Percentiles rank a stretch among this genome's conserved stretches.
Evolutionary conservation across 2,888 invertebrate genomes (phyloP).

Genomic region (Agrotis ipsilon): DNA sequence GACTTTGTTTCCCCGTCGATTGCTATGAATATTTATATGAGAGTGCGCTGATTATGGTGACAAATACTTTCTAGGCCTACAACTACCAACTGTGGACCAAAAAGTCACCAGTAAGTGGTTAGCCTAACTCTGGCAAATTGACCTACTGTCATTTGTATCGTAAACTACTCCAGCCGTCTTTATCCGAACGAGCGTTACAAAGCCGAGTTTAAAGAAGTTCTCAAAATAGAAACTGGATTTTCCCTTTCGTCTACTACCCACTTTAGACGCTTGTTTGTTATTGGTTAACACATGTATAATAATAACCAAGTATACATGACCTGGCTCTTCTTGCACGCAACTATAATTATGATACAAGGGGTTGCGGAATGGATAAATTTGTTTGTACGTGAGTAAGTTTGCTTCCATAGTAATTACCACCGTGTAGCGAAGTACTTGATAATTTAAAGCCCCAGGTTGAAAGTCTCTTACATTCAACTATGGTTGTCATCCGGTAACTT

Average conservation of each 20-base stretch:
- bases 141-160: too few relatives aligned
- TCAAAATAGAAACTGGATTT: background rate
- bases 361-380: background rate
- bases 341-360: conserved; percentile 1
- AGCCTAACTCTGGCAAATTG: too few relatives aligned
- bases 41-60: too few relatives aligned
- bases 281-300: background rate
- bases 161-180: too few relatives aligned
- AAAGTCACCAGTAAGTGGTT: too few relatives aligned
- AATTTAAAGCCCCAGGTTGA: conserved; percentile 6
- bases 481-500: conserved; percentile 22
- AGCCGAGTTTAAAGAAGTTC: too few relatives aligned
- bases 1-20: too few relatives aligned
- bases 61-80: too few relatives aligned
- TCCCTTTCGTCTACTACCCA: background rate
- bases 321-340: conserved; percentile 1
- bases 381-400: background rate
- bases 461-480: conserved; percentile 30
- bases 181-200: too few relatives aligned
- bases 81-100: too few relatives aligned
- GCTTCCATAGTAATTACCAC: conserved; percentile 1
- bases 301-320: background rate
- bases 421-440: conserved; percentile 11
- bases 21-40: too few relatives aligned
- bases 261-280: background rate